Conservation (phyloP, 2,888 invertebrate species). For the Troilus luridus region DNA sequence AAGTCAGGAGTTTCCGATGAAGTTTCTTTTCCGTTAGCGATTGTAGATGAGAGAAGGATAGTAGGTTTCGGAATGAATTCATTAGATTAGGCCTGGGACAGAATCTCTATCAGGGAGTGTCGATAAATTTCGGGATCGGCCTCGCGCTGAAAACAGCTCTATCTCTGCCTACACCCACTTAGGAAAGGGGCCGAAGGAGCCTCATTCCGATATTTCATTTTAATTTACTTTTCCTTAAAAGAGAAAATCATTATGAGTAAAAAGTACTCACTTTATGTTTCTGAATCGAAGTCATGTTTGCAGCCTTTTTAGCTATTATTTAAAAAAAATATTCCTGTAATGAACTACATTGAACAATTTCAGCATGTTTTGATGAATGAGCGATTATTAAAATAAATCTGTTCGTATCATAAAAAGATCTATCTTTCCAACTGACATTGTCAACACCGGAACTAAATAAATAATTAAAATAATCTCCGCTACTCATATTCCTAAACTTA, state of each 20-base stretch:
- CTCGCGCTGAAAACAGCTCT: background rate
- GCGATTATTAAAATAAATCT: too few species aligned
- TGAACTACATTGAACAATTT: too few species aligned
- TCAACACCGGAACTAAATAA: too few species aligned
- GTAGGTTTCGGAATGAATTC: constrained; percentile 17
- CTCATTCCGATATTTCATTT: background rate
- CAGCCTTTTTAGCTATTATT: background rate
- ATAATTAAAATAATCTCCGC: too few species aligned
- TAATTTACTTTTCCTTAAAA: background rate
- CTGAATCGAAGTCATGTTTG: background rate
- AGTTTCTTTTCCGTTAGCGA: constrained; percentile 8
- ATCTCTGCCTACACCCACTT: constrained; percentile 16
- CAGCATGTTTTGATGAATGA: too few species aligned
- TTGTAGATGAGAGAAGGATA: background rate
- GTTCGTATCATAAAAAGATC: too few species aligned
- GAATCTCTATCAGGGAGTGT: background rate
- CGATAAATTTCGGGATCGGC: background rate
- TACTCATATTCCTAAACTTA: too few species aligned
- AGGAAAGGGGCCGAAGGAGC: background rate
- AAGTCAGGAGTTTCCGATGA: constrained; percentile 20
- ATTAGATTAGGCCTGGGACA: constrained; percentile 20
- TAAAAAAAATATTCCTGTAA: background rate
- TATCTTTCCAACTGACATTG: too few species aligned
- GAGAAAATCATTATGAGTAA: background rate
- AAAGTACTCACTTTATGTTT: background rate